Percentiles rank a stretch among this genome's conserved stretches.
Evolutionary conservation across 1,140 invertebrate species (phyloP).

Genomic region (Uloborus diversus): DNA sequence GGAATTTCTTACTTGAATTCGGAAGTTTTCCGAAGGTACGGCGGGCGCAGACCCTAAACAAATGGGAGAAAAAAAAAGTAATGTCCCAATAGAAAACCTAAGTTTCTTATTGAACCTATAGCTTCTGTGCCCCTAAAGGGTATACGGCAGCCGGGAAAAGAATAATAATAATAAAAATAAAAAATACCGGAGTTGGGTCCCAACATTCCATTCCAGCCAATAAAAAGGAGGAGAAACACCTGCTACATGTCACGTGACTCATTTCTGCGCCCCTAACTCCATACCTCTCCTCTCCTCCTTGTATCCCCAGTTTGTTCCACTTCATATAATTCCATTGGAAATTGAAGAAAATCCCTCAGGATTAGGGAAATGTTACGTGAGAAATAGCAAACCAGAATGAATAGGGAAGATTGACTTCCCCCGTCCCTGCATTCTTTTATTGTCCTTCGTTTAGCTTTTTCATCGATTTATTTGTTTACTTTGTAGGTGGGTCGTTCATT

Average conservation of each 20-base stretch:
- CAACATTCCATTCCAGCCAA: slow-evolving; percentile 50
- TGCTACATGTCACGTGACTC: slow-evolving; percentile 54
- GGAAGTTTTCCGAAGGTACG: background rate
- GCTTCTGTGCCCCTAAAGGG: slow-evolving; percentile 21
- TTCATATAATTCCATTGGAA: slow-evolving; percentile 55
- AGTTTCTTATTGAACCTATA: slow-evolving; percentile 45
- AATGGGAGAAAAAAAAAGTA: slow-evolving; percentile 10
- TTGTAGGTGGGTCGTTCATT: no score
- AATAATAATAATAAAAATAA: slow-evolving; percentile 21
- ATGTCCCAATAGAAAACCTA: slow-evolving; percentile 19
- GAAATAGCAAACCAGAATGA: slow-evolving; percentile 11
- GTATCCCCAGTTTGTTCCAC: slow-evolving; percentile 36
- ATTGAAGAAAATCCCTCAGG: slow-evolving; percentile 52
- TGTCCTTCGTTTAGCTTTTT: no score
- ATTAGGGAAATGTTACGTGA: slow-evolving; percentile 54
- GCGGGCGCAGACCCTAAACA: slow-evolving; percentile 1
- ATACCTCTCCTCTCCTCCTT: background rate
- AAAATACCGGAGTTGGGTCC: slow-evolving; percentile 2
- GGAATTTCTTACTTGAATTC: background rate
- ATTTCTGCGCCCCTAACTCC: slow-evolving; percentile 39
- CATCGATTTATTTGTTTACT: no score
- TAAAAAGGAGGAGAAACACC: slow-evolving; percentile 51
- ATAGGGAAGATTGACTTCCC: no score
- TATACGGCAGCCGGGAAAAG: background rate
- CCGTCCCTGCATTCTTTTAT: no score